Conservation (phyloP, 2,113 vertebrate genomes). For the Heterocephalus glaber region DNA sequence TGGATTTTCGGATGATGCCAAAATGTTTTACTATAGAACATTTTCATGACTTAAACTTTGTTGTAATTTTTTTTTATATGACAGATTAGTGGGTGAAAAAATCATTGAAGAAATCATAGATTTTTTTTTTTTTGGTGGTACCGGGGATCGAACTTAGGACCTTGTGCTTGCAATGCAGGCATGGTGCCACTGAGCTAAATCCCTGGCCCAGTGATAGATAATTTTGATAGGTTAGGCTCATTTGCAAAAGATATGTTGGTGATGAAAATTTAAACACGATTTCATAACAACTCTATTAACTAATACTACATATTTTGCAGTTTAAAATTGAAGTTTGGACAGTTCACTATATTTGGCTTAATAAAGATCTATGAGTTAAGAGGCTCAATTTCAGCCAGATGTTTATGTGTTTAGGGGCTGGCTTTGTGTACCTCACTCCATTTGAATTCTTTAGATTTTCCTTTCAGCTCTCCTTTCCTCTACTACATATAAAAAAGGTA, state of each 20-base stretch:
- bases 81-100: background rate
- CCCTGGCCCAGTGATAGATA: background rate
- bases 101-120: background rate
- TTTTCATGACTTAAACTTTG: conserved; percentile 29
- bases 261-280: conserved; percentile 42
- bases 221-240: conserved; percentile 31
- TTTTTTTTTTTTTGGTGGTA: too few species aligned
- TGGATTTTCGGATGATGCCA: conserved; percentile 23
- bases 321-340: conserved; percentile 45
- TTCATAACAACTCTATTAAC: background rate
- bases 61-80: background rate
- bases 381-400: background rate
- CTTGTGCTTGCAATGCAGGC: too few species aligned
- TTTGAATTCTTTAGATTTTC: background rate
- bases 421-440: conserved; percentile 28
- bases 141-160: too few species aligned
- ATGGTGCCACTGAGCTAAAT: too few species aligned
- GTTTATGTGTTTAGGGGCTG: background rate
- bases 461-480: background rate
- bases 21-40: conserved; percentile 1
- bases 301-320: conserved; percentile 37
- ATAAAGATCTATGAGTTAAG: background rate
- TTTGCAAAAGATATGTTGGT: conserved; percentile 46
- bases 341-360: conserved; percentile 21
- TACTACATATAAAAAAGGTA: background rate